Evolutionary conservation across 1,140 invertebrate genomes (phyloP).

Genomic region (Eciton burchellii): DNA sequence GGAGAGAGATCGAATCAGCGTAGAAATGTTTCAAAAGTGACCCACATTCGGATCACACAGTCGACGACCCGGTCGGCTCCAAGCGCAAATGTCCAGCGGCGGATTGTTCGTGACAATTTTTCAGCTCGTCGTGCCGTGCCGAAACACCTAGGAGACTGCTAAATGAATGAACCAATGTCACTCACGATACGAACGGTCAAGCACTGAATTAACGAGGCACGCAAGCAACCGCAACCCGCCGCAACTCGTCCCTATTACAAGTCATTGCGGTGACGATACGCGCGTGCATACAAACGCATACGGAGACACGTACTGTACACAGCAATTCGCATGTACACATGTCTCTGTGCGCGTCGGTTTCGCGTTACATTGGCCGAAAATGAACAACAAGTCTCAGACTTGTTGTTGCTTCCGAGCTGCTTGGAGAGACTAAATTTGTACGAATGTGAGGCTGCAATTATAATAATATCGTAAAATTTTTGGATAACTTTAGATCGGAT

Average conservation of each 20-base stretch:
- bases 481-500: neutral
- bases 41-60: slow-evolving; percentile 50
- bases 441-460: neutral
- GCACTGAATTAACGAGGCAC: slow-evolving; percentile 73
- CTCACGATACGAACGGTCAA: slow-evolving; percentile 57
- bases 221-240: slow-evolving; percentile 64
- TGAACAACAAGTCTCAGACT: slow-evolving; percentile 9
- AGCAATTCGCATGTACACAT: slow-evolving; percentile 2
- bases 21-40: slow-evolving; percentile 64
- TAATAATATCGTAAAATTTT: neutral
- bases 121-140: slow-evolving; percentile 4
- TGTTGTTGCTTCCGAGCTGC: neutral
- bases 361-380: neutral
- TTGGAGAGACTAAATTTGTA: neutral
- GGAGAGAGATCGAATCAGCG: slow-evolving; percentile 27
- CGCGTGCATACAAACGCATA: neutral
- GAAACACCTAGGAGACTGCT: slow-evolving; percentile 56
- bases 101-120: slow-evolving; percentile 68
- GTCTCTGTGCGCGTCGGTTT: neutral
- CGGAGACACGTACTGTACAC: neutral
- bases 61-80: slow-evolving; percentile 41
- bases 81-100: slow-evolving; percentile 36
- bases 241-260: slow-evolving; percentile 73
- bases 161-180: slow-evolving; percentile 70
- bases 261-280: slow-evolving; percentile 16